Conservation (phyloP, 2,888 invertebrate genomes). For the Acronicta aceris region DNA sequence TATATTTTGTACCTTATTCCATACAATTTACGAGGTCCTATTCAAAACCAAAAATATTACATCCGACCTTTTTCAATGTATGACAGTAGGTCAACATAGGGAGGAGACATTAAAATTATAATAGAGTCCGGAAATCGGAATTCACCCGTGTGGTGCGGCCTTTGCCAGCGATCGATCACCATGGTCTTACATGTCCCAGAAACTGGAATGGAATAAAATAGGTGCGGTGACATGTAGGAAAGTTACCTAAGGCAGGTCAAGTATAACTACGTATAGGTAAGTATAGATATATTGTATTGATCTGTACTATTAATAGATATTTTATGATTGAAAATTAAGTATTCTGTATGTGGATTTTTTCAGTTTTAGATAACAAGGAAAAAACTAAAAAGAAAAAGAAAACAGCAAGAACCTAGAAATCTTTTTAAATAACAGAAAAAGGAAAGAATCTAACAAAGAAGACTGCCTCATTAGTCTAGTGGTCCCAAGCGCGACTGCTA, state of each 20-base stretch:
- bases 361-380: too few relatives aligned
- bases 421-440: too few relatives aligned
- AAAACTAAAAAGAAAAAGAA: too few relatives aligned
- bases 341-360: too few relatives aligned
- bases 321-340: too few relatives aligned
- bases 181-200: slow-evolving; percentile 54
- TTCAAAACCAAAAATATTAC: slow-evolving; percentile 49
- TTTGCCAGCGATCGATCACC: slow-evolving; percentile 56
- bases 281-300: background rate
- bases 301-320: too few relatives aligned
- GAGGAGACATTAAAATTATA: slow-evolving; percentile 56
- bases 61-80: slow-evolving; percentile 51
- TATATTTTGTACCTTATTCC: slow-evolving; percentile 8
- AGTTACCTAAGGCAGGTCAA: slow-evolving; percentile 6
- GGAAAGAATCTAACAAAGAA: too few relatives aligned
- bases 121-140: slow-evolving; percentile 55
- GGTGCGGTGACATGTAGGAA: slow-evolving; percentile 48
- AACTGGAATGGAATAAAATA: slow-evolving; percentile 57
- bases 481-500: too few relatives aligned
- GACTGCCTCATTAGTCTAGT: too few relatives aligned
- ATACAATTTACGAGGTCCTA: slow-evolving; percentile 30
- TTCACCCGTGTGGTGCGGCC: slow-evolving; percentile 46
- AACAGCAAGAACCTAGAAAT: too few relatives aligned
- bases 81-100: slow-evolving; percentile 45
- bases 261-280: background rate